Evolutionary conservation across 2,888 invertebrate genomes (phyloP).

Genomic region (Drosophila acutilabella): DNA sequence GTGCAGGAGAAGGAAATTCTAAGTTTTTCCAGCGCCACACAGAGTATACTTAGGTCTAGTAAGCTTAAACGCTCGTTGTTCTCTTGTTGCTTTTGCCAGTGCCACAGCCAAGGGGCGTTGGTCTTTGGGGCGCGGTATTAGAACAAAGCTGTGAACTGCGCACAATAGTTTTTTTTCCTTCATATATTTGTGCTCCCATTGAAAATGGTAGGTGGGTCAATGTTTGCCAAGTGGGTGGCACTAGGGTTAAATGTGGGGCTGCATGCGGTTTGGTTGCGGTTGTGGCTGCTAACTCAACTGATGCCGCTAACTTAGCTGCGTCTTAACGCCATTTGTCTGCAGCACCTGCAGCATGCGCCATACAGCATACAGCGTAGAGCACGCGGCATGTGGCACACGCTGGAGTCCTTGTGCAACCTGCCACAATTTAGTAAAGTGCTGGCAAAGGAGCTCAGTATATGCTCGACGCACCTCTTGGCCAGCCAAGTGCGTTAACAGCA

Average conservation of each 20-base stretch:
- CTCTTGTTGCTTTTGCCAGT: conserved; percentile 37
- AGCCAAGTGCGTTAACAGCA: conserved; percentile 26
- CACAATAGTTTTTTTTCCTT: conserved; percentile 55
- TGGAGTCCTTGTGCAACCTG: conserved; percentile 13
- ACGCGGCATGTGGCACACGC: too few species aligned
- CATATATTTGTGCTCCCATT: conserved; percentile 32
- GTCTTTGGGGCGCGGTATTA: conserved; percentile 54
- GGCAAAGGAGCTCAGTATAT: conserved; percentile 45
- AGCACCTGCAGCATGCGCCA: conserved; percentile 15
- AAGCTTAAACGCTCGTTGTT: background rate
- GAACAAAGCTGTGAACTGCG: conserved; percentile 67
- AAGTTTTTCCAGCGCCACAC: background rate
- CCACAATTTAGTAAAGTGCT: conserved; percentile 73
- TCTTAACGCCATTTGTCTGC: conserved; percentile 61
- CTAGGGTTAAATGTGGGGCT: conserved; percentile 60
- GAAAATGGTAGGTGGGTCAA: conserved; percentile 7
- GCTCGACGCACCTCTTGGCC: conserved; percentile 30
- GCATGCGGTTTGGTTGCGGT: background rate
- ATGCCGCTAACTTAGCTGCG: conserved; percentile 60
- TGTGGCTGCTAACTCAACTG: conserved; percentile 35
- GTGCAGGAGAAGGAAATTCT: background rate
- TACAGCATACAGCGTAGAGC: background rate
- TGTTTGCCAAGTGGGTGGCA: conserved; percentile 40
- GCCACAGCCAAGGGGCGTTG: conserved; percentile 36
- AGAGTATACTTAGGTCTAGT: background rate